phyloP scores from a whole-genome alignment of 2,113 vertebrate species.

The Macroglossus sobrinus region DNA sequence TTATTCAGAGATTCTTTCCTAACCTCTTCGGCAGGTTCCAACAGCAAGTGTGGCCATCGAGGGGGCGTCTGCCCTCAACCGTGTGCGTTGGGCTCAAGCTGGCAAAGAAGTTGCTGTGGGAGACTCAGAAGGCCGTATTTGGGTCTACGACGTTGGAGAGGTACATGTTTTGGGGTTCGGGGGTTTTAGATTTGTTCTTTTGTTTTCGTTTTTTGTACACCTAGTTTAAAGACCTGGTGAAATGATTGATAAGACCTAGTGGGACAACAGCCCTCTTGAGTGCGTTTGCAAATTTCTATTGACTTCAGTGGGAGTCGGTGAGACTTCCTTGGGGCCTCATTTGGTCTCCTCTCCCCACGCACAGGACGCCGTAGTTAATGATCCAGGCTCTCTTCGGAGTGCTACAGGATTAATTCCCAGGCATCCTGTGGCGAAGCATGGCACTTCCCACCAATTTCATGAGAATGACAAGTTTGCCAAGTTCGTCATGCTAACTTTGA shows the following conservation, averaged over 20 bases:
- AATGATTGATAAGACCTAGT: background rate
- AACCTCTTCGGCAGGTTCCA: conserved; percentile 87
- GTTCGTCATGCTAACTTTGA: background rate
- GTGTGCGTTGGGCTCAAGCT: conserved; percentile 94
- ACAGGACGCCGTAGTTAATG: background rate
- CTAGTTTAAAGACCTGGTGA: background rate
- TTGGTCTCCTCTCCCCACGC: background rate
- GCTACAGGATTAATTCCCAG: background rate
- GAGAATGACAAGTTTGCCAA: background rate
- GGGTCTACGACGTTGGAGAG: conserved; percentile 99
- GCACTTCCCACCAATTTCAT: background rate
- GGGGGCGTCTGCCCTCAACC: conserved; percentile 95
- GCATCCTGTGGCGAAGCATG: background rate
- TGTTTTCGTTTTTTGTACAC: background rate
- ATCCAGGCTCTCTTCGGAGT: background rate
- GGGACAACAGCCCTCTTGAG: background rate
- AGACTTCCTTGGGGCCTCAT: conserved; percentile 46
- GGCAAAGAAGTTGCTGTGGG: conserved; percentile 98
- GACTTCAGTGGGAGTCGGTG: background rate
- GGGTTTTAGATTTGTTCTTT: background rate
- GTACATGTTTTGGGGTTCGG: conserved; percentile 76
- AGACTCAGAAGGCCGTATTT: conserved; percentile 96
- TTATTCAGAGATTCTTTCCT: conserved; percentile 10
- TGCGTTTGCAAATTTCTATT: background rate
- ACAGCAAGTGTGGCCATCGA: conserved; percentile 96